These are phyloP conservation scores for Fragum fragum DNA, from an alignment of 2,888 invertebrate species.

Conservation along the genomic window DNA sequence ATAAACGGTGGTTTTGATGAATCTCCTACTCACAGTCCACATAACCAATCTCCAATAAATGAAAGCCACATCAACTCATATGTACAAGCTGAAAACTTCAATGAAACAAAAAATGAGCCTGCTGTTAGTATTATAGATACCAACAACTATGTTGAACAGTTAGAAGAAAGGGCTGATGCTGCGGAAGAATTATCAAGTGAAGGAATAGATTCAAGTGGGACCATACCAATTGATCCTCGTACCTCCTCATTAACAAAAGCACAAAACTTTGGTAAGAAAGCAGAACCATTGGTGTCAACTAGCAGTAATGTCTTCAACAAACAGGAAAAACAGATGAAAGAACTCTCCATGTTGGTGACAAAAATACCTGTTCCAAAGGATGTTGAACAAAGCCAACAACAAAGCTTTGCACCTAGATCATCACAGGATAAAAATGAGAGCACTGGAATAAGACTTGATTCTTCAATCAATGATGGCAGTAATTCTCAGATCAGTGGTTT, in stretches of 20 bases:
- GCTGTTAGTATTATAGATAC: neutral
- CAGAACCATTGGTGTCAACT: no score
- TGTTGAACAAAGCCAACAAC: neutral
- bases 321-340: neutral
- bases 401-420: neutral
- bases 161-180: neutral
- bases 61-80: neutral
- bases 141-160: neutral
- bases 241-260: no score
- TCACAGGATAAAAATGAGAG: neutral
- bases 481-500: neutral
- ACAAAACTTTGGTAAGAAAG: no score
- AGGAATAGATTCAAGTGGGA: no score
- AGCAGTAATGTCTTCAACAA: neutral
- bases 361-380: neutral
- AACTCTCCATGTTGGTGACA: neutral
- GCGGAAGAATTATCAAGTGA: no score
- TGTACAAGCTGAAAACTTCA: neutral
- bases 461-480: neutral
- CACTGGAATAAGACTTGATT: neutral
- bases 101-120: neutral
- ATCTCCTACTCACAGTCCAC: neutral
- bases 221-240: no score
- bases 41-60: neutral
- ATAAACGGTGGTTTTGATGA: neutral